These are phyloP conservation scores for Heliopora coerulea DNA, from an alignment of 92 coral and sea anemone genomes.

Conservation along the genomic window DNA sequence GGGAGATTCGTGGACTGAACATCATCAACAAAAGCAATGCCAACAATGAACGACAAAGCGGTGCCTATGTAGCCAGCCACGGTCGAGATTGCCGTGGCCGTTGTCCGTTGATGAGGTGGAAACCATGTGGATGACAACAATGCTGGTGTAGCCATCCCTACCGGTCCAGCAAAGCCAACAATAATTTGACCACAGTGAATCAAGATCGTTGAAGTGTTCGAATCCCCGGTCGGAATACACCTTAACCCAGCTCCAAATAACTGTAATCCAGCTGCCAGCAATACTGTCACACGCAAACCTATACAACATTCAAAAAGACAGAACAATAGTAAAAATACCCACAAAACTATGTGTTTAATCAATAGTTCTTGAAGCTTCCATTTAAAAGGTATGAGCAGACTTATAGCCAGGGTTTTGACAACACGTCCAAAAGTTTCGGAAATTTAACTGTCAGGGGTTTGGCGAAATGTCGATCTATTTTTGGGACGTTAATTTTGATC, in stretches of 20 bases:
- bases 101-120: conserved; percentile 92
- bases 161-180: conserved; percentile 84
- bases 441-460: too few species aligned
- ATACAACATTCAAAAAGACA: too few species aligned
- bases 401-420: too few species aligned
- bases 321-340: too few species aligned
- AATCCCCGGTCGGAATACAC: conserved; percentile 67
- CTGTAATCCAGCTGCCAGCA: conserved; percentile 71
- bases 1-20: conserved; percentile 73
- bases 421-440: too few species aligned
- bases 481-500: too few species aligned
- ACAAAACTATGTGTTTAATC: too few species aligned
- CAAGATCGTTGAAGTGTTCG: conserved; percentile 57
- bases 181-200: conserved; percentile 81
- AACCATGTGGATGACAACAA: conserved; percentile 98
- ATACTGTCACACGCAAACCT: conserved; percentile 84
- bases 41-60: conserved; percentile 74
- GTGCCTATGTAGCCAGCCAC: conserved; percentile 85
- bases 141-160: conserved; percentile 79
- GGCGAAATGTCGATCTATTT: too few species aligned
- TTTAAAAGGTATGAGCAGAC: too few species aligned
- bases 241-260: conserved; percentile 69
- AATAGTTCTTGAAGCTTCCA: too few species aligned
- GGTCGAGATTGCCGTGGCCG: conserved; percentile 91
- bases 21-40: conserved; percentile 89